Percentiles rank a stretch among this genome's conserved stretches.
phyloP scores from a whole-genome alignment of 2,888 invertebrate species.

The Panzeria rudis region DNA sequence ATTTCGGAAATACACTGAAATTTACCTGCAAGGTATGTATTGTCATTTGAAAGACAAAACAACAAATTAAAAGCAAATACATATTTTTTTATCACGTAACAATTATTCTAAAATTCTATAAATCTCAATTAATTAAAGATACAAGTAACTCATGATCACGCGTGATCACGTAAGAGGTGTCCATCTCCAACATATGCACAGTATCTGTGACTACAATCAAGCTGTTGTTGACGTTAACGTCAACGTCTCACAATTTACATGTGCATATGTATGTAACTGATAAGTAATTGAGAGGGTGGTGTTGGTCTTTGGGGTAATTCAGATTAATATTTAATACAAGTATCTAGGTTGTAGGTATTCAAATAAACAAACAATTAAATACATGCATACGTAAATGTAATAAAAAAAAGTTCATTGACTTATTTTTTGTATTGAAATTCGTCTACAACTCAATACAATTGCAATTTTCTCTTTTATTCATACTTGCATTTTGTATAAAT shows the following conservation, averaged over 20 bases:
- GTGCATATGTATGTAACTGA: not conserved
- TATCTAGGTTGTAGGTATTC: conserved; percentile 20
- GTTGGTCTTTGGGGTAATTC: conserved; percentile 15
- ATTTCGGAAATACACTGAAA: no score
- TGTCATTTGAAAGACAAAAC: no score
- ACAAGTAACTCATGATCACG: no score
- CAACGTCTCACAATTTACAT: not conserved
- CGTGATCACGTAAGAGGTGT: no score
- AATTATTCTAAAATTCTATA: no score
- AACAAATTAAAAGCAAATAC: no score
- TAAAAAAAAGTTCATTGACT: conserved; percentile 67
- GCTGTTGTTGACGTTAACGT: not conserved
- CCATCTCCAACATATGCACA: not conserved
- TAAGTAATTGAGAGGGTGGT: conserved; percentile 4
- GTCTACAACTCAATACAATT: conserved; percentile 24
- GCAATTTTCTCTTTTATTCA: conserved; percentile 21
- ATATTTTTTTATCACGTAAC: no score
- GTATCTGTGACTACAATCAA: not conserved
- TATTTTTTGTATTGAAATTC: conserved; percentile 43
- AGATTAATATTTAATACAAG: conserved; percentile 29
- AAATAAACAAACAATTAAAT: conserved; percentile 12
- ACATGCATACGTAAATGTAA: conserved; percentile 1
- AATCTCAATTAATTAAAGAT: no score
- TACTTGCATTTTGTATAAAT: conserved; percentile 18
- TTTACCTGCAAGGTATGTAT: no score